These are phyloP conservation scores for Phainopepla nitens DNA, from an alignment of 2,113 vertebrate genomes.

Conservation along the genomic window DNA sequence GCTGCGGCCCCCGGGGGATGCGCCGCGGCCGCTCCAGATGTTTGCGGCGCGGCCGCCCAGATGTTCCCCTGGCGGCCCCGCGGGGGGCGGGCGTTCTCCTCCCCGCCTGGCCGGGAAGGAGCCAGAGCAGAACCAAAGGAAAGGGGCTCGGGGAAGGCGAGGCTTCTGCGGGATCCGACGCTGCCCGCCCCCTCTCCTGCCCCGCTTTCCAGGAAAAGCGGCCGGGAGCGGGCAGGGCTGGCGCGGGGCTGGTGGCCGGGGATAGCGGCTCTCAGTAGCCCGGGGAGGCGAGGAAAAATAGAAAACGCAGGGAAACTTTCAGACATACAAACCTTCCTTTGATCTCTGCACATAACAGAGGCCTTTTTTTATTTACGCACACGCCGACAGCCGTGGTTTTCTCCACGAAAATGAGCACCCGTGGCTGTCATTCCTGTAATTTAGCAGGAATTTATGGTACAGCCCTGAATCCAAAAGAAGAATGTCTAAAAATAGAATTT, in stretches of 20 bases:
- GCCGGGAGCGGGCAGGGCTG: background rate
- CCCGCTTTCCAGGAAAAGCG: background rate
- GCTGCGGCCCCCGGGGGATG: background rate
- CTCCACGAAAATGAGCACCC: background rate
- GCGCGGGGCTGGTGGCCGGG: background rate
- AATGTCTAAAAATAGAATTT: background rate
- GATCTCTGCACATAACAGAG: background rate
- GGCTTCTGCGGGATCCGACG: background rate
- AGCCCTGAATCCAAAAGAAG: background rate
- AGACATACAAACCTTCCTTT: background rate
- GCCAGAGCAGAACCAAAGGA: background rate
- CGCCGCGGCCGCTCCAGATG: slow-evolving; percentile 48
- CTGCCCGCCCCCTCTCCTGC: background rate
- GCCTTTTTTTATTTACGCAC: background rate
- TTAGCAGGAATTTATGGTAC: slow-evolving; percentile 4
- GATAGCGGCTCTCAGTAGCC: background rate
- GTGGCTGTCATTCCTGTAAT: background rate
- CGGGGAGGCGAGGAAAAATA: background rate
- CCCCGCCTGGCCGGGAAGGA: background rate
- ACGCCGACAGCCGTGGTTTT: background rate
- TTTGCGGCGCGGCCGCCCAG: slow-evolving; percentile 52
- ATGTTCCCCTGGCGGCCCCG: slow-evolving; percentile 56
- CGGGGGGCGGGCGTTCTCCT: background rate
- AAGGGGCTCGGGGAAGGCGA: background rate
- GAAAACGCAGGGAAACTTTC: background rate